Conservation (phyloP, 2,113 vertebrate genomes). For the Paramormyrops kingsleyae region DNA sequence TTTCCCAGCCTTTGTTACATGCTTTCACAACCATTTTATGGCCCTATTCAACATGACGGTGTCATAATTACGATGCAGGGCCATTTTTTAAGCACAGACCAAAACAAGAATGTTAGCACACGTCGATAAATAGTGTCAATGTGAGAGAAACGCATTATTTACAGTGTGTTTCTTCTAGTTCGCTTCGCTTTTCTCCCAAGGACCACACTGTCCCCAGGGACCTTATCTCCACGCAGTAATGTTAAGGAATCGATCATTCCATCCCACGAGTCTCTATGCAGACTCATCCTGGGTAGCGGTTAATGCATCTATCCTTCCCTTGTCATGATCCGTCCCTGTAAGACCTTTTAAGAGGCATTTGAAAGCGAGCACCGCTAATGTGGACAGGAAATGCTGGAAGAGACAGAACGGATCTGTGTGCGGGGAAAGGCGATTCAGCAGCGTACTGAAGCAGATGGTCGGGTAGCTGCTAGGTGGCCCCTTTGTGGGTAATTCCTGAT, state of each 20-base stretch:
- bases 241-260: neutral
- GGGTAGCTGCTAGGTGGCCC: neutral
- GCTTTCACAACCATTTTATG: neutral
- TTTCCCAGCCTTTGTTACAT: neutral
- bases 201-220: neutral
- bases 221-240: constrained; percentile 2
- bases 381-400: neutral
- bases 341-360: constrained; percentile 2
- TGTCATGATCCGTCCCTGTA: neutral
- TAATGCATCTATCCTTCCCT: neutral
- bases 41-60: neutral
- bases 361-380: neutral
- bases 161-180: neutral
- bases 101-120: neutral
- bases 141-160: neutral
- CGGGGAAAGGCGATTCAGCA: neutral
- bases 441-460: neutral
- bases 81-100: neutral
- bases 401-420: neutral
- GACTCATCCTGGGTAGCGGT: neutral
- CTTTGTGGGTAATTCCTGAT: neutral
- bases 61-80: neutral
- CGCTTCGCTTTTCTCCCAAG: neutral
- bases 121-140: neutral
- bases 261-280: neutral